These are phyloP conservation scores for Danaus chrysippus DNA, from an alignment of 2,888 invertebrate genomes.

Conservation along the genomic window DNA sequence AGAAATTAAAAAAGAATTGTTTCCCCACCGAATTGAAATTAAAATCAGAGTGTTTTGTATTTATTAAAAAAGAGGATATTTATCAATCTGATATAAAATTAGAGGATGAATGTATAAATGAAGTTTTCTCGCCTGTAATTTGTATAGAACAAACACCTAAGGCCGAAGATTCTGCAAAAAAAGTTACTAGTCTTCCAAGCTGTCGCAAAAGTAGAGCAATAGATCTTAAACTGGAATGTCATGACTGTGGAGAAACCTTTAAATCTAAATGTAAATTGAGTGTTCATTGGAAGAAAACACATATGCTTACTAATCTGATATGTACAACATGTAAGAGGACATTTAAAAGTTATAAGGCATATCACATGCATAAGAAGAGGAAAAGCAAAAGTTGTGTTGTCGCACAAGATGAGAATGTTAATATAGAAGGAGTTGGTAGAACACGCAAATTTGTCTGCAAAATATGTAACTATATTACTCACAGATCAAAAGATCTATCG, in stretches of 20 bases:
- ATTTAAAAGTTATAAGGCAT: constrained; percentile 49
- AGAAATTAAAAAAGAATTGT: constrained; percentile 7
- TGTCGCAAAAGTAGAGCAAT: constrained; percentile 36
- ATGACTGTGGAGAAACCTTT: constrained; percentile 47
- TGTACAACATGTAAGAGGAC: constrained; percentile 41
- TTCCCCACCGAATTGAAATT: constrained; percentile 10
- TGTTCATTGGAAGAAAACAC: constrained; percentile 50
- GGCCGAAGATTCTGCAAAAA: background rate
- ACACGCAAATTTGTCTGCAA: constrained; percentile 47
- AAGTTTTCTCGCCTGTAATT: constrained; percentile 24
- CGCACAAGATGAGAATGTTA: constrained; percentile 35
- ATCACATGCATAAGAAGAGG: constrained; percentile 41
- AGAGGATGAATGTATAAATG: constrained; percentile 25
- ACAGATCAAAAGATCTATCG: constrained; percentile 49
- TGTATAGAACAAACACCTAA: constrained; percentile 1
- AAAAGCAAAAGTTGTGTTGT: constrained; percentile 38
- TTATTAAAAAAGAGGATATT: constrained; percentile 40
- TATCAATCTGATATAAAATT: constrained; percentile 24
- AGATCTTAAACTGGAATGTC: constrained; percentile 47
- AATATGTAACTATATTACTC: constrained; percentile 50
- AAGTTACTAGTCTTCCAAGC: background rate
- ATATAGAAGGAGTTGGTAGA: constrained; percentile 50
- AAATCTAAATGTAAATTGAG: constrained; percentile 50
- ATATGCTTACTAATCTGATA: constrained; percentile 38
- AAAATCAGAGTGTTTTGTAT: constrained; percentile 13